phyloP scores from a whole-genome alignment of 1,140 invertebrate genomes.

The Dryas iulia region DNA sequence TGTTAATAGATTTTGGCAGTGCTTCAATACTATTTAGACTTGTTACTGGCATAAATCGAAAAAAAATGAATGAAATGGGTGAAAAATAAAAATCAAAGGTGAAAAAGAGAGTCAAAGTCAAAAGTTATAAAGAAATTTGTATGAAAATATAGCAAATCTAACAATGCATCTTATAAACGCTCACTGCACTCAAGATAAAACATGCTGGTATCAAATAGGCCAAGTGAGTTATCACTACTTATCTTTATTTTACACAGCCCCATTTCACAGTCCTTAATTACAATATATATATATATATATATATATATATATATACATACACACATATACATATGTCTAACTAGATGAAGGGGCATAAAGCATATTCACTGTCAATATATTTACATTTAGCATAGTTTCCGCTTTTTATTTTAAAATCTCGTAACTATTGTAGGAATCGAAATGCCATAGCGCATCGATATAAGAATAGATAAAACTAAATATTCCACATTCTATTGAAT shows the following conservation, averaged over 20 bases:
- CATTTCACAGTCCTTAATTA: constrained; percentile 2
- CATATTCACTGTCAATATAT: neutral
- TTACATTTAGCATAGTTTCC: too few species aligned
- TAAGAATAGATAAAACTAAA: neutral
- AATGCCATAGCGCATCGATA: neutral
- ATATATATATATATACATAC: too few species aligned
- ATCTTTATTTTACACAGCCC: constrained; percentile 26
- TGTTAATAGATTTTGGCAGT: too few species aligned
- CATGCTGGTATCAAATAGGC: constrained; percentile 28
- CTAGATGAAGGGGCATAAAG: neutral
- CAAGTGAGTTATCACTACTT: constrained; percentile 24
- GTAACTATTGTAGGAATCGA: neutral
- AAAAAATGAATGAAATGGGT: too few species aligned
- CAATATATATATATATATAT: too few species aligned
- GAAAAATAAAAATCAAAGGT: too few species aligned
- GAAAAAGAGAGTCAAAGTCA: too few species aligned
- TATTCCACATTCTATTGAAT: too few species aligned
- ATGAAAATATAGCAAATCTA: neutral
- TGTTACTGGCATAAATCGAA: too few species aligned
- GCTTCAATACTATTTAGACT: too few species aligned
- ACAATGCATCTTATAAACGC: constrained; percentile 17
- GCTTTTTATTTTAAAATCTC: neutral
- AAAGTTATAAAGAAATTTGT: too few species aligned
- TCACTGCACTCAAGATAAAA: constrained; percentile 19
- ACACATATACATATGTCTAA: neutral